Evolutionary conservation across 2,113 vertebrate species (phyloP), one percentile per base, ranked within the genome.

Genomic region (Lamprologus tigripictilis): DNA sequence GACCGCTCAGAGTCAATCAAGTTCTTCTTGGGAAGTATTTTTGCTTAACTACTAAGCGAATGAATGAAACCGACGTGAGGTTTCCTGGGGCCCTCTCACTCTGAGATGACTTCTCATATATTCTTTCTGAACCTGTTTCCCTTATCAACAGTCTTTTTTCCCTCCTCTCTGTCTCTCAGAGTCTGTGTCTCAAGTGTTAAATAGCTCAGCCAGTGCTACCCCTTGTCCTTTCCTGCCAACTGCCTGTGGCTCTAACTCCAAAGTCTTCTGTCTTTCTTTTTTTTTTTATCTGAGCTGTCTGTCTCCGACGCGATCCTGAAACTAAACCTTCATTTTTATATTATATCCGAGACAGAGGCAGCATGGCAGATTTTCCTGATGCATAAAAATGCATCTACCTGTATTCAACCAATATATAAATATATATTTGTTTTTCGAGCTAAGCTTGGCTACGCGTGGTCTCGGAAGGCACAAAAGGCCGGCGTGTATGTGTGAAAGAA

Each of bases 71-170:
- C 42, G 58, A 90, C 45, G 10, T 19, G 66, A 49, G 55, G 82
- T 88, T 83, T 89, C 84, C 49, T 47, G 78, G 79, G 71, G 71
- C 78, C 45, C 73, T 83, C 78, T 83, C 61, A 68, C 14, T 85
- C 54, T 6, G 37, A 89, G 57, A 87, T 83, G 82, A 86, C 71
- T 88, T 40, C 23, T 88, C 82, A 82, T 79, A 63, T 82, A 81
- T 85, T 94, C 82, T 81, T 89, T 88, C 61, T 87, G 84, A 91
- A 82, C 84, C 84, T 35, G 45, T 80, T 82, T 85, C 51, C 85
- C 86, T 85, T 88, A 83, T 86, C 88, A 86, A 83, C 84, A 82
- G 54, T 85, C 28, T 21, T 51, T 58, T 42, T n/a, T 12, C 17
- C 14, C 51, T 16, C 42, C 37, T 66, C 35, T 51, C 33, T 47